phyloP scores from a whole-genome alignment of 2,797 vertebrate species.

The Todus mexicanus region DNA sequence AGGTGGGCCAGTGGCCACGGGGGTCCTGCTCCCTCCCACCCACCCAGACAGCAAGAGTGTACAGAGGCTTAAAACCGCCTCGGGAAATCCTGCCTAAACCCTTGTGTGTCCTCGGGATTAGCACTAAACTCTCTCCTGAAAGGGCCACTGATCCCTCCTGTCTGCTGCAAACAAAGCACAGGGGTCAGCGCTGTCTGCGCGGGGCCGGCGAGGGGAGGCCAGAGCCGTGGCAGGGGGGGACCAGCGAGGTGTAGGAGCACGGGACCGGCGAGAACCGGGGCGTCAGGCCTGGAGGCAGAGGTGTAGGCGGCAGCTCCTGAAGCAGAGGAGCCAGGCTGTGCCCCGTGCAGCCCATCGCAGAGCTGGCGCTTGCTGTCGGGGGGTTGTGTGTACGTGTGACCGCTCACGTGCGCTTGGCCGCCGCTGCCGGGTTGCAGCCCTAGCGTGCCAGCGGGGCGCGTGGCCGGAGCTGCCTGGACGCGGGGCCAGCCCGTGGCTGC shows the following conservation, averaged over 20 bases:
- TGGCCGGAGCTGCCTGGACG: neutral
- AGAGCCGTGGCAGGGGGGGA: fast-evolving
- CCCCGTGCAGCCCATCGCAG: fast-evolving
- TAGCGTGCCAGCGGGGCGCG: fast-evolving
- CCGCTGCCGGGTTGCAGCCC: neutral
- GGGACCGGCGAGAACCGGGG: fast-evolving
- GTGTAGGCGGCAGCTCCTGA: fast-evolving
- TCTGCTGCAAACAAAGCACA: neutral
- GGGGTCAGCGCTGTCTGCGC: neutral
- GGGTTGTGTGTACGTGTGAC: neutral
- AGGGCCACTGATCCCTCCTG: conserved; percentile 2
- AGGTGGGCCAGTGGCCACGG: fast-evolving
- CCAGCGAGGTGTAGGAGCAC: fast-evolving
- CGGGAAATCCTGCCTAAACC: conserved; percentile 60
- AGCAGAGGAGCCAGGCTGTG: neutral
- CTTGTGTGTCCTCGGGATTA: conserved; percentile 29
- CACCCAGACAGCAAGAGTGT: neutral
- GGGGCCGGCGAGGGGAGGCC: neutral
- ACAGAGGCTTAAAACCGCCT: neutral
- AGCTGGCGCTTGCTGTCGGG: fast-evolving
- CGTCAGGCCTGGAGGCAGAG: fast-evolving
- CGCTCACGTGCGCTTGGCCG: fast-evolving
- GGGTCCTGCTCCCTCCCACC: neutral
- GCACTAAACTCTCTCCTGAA: conserved; percentile 24
- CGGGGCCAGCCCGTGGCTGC: neutral